Conservation (phyloP, 2,888 invertebrate genomes). For the Tetropium fuscum region DNA sequence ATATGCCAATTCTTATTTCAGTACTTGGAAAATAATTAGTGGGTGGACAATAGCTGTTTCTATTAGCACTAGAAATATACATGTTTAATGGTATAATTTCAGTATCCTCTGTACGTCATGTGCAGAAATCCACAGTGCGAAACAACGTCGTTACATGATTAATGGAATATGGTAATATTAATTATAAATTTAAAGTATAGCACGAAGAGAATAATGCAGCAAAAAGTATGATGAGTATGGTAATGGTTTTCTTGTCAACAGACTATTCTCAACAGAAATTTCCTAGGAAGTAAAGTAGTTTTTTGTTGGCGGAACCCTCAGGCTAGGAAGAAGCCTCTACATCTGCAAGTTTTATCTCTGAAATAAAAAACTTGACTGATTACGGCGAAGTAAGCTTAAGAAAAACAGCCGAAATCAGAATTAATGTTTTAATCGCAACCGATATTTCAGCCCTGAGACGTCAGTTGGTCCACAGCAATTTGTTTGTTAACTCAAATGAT, state of each 20-base stretch:
- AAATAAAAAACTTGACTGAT: constrained; percentile 1
- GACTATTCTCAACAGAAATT: constrained; percentile 8
- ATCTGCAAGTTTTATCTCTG: neutral
- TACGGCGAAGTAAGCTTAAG: neutral
- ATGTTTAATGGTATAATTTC: constrained; percentile 6
- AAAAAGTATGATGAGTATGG: constrained; percentile 20
- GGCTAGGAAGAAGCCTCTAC: neutral
- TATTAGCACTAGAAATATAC: too few species aligned
- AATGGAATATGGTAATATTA: constrained; percentile 13
- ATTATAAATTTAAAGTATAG: constrained; percentile 23
- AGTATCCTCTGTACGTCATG: constrained; percentile 3
- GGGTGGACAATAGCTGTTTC: too few species aligned
- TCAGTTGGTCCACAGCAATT: too few species aligned
- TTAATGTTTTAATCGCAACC: too few species aligned
- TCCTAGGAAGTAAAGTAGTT: constrained; percentile 15
- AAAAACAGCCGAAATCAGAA: neutral
- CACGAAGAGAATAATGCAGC: constrained; percentile 3
- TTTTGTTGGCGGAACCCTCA: constrained; percentile 6
- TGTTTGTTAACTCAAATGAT: too few species aligned
- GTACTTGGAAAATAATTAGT: too few species aligned
- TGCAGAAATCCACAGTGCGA: constrained; percentile 10
- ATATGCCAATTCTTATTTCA: too few species aligned
- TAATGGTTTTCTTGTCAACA: constrained; percentile 23
- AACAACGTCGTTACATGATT: constrained; percentile 22
- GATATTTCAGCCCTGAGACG: too few species aligned